These are phyloP conservation scores for Harlomillsia oculata DNA, from an alignment of 1,140 invertebrate genomes.

Conservation along the genomic window DNA sequence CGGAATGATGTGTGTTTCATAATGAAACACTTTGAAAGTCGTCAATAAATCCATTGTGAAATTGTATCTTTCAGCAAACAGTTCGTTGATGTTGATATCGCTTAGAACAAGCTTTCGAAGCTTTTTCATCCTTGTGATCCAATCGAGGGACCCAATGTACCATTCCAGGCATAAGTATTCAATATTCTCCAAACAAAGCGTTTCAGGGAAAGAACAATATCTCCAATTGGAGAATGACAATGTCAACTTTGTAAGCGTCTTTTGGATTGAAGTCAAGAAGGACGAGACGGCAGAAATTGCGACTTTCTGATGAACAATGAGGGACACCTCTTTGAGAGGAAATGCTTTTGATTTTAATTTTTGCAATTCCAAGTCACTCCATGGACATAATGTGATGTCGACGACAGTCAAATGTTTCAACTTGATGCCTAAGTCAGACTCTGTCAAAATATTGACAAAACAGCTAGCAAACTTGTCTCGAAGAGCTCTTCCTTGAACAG, in stretches of 20 bases:
- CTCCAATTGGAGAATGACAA: slow-evolving; percentile 16
- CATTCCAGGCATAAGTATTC: slow-evolving; percentile 12
- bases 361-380: slow-evolving; percentile 11
- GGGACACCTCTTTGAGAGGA: slow-evolving; percentile 1
- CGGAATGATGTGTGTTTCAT: neutral
- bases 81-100: slow-evolving; percentile 5
- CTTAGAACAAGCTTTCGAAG: slow-evolving; percentile 9
- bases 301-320: slow-evolving; percentile 9
- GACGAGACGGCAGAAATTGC: slow-evolving; percentile 4
- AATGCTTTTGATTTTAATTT: slow-evolving; percentile 6
- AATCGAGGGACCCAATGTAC: slow-evolving; percentile 21
- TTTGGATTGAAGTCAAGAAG: slow-evolving; percentile 11
- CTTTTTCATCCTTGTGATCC: slow-evolving; percentile 6
- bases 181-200: slow-evolving; percentile 1
- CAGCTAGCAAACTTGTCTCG: too few relatives aligned
- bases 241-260: slow-evolving; percentile 17
- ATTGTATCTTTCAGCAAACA: neutral
- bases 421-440: neutral
- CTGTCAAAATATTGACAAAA: slow-evolving; percentile 15
- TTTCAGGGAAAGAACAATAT: slow-evolving; percentile 7
- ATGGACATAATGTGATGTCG: slow-evolving; percentile 12
- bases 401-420: slow-evolving; percentile 10
- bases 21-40: slow-evolving; percentile 15
- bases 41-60: neutral
- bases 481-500: slow-evolving; percentile 2